Conservation (phyloP, 2,888 invertebrate species). For the Andrena trimmerana region DNA sequence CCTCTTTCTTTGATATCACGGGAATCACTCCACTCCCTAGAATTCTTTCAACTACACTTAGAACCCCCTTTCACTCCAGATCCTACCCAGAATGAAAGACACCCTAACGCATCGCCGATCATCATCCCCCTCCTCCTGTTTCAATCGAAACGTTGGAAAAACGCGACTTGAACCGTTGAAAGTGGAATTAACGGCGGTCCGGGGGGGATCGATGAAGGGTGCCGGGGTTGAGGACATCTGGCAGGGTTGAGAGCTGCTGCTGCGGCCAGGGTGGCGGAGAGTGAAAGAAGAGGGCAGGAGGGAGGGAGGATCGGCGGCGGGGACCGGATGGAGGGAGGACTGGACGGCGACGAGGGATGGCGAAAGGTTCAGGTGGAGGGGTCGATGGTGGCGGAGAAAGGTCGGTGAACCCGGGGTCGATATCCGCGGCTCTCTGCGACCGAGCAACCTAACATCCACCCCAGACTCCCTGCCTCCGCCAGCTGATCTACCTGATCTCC, state of each 20-base stretch:
- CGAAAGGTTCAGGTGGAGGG: conserved; percentile 73
- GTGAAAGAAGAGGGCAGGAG: conserved; percentile 48
- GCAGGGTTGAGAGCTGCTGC: conserved; percentile 73
- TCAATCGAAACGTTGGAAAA: neutral
- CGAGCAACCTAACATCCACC: conserved; percentile 76
- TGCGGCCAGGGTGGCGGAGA: conserved; percentile 62
- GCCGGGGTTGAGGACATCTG: conserved; percentile 72
- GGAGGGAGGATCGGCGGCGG: conserved; percentile 35
- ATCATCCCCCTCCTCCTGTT: too few relatives aligned
- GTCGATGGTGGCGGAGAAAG: conserved; percentile 78
- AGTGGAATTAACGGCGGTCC: conserved; percentile 3
- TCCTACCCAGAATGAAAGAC: too few relatives aligned
- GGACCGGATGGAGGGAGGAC: conserved; percentile 48
- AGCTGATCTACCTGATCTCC: conserved; percentile 76
- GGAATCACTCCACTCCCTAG: too few relatives aligned
- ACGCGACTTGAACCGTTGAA: neutral
- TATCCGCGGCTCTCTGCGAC: conserved; percentile 75
- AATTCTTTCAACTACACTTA: too few relatives aligned
- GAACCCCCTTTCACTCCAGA: too few relatives aligned
- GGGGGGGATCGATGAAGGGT: conserved; percentile 58
- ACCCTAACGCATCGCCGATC: too few relatives aligned
- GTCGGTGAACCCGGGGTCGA: conserved; percentile 83
- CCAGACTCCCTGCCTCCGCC: conserved; percentile 75
- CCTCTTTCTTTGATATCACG: too few relatives aligned
- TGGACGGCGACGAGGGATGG: conserved; percentile 61